Evolutionary conservation across 2,113 vertebrate species (phyloP), one percentile per base, ranked within the genome.

Genomic region (Xyrauchen texanus): DNA sequence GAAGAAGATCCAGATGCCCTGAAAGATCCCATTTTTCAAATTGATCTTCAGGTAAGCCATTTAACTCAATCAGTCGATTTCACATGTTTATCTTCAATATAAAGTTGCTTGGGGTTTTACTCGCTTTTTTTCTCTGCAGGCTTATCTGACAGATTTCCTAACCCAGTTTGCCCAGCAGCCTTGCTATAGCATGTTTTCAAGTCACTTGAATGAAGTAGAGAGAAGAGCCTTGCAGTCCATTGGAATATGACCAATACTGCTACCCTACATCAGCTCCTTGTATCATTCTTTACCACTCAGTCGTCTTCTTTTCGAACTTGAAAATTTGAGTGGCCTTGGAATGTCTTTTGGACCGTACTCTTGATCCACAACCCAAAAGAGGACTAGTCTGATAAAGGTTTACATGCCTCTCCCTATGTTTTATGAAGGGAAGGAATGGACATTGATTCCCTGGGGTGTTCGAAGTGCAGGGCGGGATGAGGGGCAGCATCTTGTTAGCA

Each of bases 121-220:
- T 34, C 1, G 21, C 21, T 34, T 34, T 34, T n/a, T 85, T 47
- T 77, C 58, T 80, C 16, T 78, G 4, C 88, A 99, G 98, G 96
- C 96, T 2, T 99, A 99, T 86, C 94, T 99, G 86, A 98, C 98
- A 0, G 96, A 98, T 73, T 99, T 98, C 92, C 92, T 99, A 84
- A 95, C 95, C 57, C 98, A 99, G 91, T 98, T 99, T 82, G 94
- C 98, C 13, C 98, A 98, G 91, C 97, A 98, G 87, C 97, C 97
- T 0, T 99, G 96, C 89, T 99, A 98, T 86, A 91, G 94, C 71
- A 93, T 96, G 94, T 99, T 99, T 90, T 98, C 96, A 11, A 93
- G 96, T 83, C 98, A 99, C 87, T 95, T 99, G 84, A 99, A 95
- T 84, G 95, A 94, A 85, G 90, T 90, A 0, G 98, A 99, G 82